Evolutionary conservation across 2,797 vertebrate species (phyloP).

Genomic region (Numenius phaeopus): DNA sequence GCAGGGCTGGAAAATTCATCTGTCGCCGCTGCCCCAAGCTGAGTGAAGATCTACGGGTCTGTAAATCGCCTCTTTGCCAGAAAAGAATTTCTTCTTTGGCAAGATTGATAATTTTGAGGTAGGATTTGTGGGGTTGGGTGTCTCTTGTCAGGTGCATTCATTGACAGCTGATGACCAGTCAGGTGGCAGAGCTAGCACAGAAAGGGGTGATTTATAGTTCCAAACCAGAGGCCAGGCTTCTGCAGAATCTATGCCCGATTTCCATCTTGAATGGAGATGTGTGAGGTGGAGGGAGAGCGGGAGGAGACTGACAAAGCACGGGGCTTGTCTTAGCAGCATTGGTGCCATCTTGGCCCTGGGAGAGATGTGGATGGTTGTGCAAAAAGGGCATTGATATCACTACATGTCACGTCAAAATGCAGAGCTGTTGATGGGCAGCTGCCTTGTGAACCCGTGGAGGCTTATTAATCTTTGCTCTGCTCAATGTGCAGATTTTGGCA

Average conservation of each 20-base stretch:
- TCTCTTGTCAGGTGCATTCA: neutral
- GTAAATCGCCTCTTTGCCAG: neutral
- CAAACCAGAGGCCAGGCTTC: neutral
- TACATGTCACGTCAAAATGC: neutral
- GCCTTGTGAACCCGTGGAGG: neutral
- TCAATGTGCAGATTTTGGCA: neutral
- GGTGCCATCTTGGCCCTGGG: neutral
- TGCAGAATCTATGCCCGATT: neutral
- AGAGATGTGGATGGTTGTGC: neutral
- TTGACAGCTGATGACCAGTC: neutral
- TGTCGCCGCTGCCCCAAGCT: neutral
- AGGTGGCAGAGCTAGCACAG: neutral
- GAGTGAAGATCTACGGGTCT: neutral
- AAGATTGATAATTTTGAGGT: neutral
- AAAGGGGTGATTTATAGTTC: neutral
- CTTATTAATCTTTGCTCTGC: neutral
- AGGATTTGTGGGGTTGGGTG: constrained; percentile 1
- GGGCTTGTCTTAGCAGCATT: neutral
- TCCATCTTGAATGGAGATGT: neutral
- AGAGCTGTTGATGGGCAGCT: neutral
- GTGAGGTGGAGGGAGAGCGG: neutral
- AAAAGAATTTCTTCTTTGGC: neutral
- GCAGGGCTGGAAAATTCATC: neutral
- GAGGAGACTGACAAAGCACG: neutral
- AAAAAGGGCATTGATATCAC: neutral